Conservation (phyloP, 2,888 invertebrate species). For the Dicyrtomina minuta region DNA sequence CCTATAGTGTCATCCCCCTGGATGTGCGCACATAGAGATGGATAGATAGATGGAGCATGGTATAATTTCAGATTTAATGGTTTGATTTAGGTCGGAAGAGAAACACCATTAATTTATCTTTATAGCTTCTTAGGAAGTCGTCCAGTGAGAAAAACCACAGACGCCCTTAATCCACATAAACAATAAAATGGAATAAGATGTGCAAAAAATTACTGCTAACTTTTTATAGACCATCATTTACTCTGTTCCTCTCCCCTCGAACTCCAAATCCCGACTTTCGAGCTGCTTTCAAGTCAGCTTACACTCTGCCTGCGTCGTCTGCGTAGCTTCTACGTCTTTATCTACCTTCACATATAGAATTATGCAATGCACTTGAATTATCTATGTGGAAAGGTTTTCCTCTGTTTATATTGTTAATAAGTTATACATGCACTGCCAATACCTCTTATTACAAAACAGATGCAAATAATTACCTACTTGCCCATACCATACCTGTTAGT, state of each 20-base stretch:
- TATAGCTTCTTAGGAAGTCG: constrained; percentile 32
- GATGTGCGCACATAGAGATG: neutral
- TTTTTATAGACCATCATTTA: constrained; percentile 30
- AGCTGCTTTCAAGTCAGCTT: neutral
- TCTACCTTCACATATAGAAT: no score
- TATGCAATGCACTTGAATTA: no score
- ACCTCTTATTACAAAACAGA: no score
- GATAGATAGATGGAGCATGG: neutral
- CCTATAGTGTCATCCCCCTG: neutral
- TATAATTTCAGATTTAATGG: constrained; percentile 34
- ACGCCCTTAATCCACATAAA: constrained; percentile 29
- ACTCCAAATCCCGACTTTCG: neutral
- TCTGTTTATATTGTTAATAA: no score
- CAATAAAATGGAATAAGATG: constrained; percentile 32
- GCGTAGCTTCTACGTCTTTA: no score
- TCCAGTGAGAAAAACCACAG: constrained; percentile 26
- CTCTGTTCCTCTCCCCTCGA: neutral
- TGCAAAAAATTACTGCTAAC: constrained; percentile 32
- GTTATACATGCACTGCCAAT: no score
- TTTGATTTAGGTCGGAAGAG: constrained; percentile 30
- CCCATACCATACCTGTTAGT: no score
- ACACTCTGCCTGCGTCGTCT: neutral
- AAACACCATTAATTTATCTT: constrained; percentile 35
- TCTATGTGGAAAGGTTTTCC: no score
- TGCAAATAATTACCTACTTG: no score